A percentile compares a stretch with the other conserved stretches of the same genome.
phyloP scores from a whole-genome alignment of 2,888 invertebrate species.

The Drosophila rellima region DNA sequence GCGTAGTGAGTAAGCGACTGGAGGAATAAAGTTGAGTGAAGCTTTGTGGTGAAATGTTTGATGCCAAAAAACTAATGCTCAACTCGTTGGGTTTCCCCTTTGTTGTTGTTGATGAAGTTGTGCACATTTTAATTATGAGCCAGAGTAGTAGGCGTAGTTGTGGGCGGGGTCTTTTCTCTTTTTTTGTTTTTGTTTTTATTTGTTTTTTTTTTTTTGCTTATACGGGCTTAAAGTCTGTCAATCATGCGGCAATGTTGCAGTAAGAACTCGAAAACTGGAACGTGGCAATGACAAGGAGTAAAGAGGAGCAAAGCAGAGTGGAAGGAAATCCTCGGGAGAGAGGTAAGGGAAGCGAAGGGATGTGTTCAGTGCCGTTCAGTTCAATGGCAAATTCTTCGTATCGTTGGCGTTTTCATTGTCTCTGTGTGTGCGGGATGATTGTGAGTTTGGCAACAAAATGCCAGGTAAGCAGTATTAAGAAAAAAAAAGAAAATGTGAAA shows the following conservation, averaged over 20 bases:
- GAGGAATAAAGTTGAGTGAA: not conserved
- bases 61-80: conserved; percentile 33
- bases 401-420: not conserved
- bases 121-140: conserved; percentile 66
- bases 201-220: conserved; percentile 4
- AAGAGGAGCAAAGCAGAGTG: not conserved
- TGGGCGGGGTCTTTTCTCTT: conserved; percentile 10
- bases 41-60: conserved; percentile 17
- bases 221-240: conserved; percentile 55
- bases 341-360: too few relatives aligned
- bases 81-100: conserved; percentile 11
- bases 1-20: not conserved
- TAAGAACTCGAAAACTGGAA: conserved; percentile 35
- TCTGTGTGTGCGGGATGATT: conserved; percentile 23
- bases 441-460: conserved; percentile 49
- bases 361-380: conserved; percentile 4
- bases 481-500: conserved; percentile 34
- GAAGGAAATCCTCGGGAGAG: not conserved
- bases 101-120: conserved; percentile 25
- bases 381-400: conserved; percentile 36
- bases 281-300: conserved; percentile 6
- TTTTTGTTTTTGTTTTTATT: not conserved
- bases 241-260: conserved; percentile 59
- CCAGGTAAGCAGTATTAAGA: conserved; percentile 49
- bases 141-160: conserved; percentile 19